Evolutionary conservation across 2,888 invertebrate genomes (phyloP), one percentile per base, ranked within the genome.

Genomic region (Hemicrepidius hirtus): DNA sequence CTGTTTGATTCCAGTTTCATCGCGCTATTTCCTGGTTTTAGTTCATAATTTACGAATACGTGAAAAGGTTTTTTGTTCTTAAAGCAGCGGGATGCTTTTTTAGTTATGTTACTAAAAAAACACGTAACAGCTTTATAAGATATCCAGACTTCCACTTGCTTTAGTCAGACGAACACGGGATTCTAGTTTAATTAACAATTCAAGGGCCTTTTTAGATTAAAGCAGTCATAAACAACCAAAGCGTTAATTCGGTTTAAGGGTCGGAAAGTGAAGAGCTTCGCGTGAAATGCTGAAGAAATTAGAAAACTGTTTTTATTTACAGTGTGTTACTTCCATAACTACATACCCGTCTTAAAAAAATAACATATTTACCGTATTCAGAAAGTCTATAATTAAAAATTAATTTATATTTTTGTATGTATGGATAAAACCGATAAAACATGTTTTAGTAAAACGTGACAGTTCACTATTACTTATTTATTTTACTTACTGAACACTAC

Each of bases 111-210:
- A 32, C 32, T 6, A 9, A 32, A 32, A 32, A 32, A 32, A 18
- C 13, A 46, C 2, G 16, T 18, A 46, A 46, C 13, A 49, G 35
- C 40, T 64, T 64, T 16, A 64, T 53, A 62, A 62, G 44, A 16
- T 41, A 68, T 62, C 59, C 20, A 62, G 24, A 44, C 50, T 28
- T 16, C 41, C 41, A 46, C 49, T 37, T 53, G 49, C 32, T 62
- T 68, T 37, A 37, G 24, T 68, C 41, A 68, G 18, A 62, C 40
- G 41, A 68, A 60, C 49, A 46, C 40, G 55, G 46, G 55, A 55
- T 65, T 66, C 21, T 50, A 66, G 59, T 71, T 71, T 71, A 71
- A 71, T 71, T 71, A 71, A 65, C 71, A 71, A 64, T 71, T 71
- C 71, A 60, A 71, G 57, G 71, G 65, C 53, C 71, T 71, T 64